Percentiles rank a stretch among this genome's conserved stretches.
Conservation (phyloP, 2,797 vertebrate species). For the Anguilla obscura region DNA sequence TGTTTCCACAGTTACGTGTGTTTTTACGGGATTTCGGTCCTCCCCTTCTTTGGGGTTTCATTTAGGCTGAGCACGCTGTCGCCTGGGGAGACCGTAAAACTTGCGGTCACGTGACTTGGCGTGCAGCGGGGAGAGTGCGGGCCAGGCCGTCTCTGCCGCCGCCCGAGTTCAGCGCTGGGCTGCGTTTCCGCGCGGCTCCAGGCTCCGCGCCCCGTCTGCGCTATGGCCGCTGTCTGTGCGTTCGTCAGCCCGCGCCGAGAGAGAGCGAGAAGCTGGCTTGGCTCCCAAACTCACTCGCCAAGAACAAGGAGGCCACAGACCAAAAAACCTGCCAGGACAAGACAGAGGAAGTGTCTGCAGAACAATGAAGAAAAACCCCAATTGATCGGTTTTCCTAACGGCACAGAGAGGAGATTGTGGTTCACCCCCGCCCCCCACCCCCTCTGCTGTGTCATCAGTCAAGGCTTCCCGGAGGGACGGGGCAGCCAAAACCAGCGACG, state of each 20-base stretch:
- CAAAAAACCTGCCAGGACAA: not conserved
- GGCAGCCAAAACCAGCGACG: not conserved
- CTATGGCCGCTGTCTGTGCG: not conserved
- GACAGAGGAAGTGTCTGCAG: not conserved
- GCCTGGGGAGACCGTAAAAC: not conserved
- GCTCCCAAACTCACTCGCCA: not conserved
- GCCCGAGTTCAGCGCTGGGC: too few relatives aligned
- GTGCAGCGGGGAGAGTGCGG: not conserved
- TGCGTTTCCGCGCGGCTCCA: not conserved
- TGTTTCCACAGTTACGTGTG: not conserved
- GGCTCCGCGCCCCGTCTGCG: not conserved
- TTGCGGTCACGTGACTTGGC: not conserved
- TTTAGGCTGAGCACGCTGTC: not conserved
- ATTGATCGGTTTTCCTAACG: not conserved
- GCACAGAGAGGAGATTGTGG: slow-evolving; percentile 1
- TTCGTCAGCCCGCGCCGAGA: not conserved
- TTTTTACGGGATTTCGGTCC: not conserved
- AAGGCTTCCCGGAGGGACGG: not conserved
- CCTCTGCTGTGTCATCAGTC: not conserved
- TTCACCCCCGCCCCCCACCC: not conserved
- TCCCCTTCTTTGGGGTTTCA: not conserved
- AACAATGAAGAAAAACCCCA: not conserved
- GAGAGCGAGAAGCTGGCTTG: not conserved
- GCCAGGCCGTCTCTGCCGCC: not conserved
- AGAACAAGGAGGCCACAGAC: not conserved